A percentile compares a stretch with the other conserved stretches of the same genome.
phyloP scores from a whole-genome alignment of 2,888 invertebrate genomes.

The Hedya salicella region DNA sequence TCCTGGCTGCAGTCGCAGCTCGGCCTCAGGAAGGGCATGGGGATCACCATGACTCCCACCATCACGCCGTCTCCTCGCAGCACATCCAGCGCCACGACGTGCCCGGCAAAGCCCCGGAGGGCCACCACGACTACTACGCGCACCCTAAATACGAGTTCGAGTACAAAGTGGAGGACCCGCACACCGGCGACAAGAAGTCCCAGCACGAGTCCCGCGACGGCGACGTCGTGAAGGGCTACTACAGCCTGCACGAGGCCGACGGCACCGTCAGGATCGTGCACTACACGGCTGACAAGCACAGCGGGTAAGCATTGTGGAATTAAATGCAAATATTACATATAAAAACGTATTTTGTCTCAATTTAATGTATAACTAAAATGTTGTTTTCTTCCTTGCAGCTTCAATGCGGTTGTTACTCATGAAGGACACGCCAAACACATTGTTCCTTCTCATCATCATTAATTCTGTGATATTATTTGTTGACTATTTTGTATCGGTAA shows the following conservation, averaged over 20 bases:
- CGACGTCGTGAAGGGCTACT: slow-evolving; percentile 63
- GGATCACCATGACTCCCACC: slow-evolving; percentile 26
- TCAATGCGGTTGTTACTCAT: slow-evolving; percentile 34
- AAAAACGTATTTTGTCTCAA: too few species aligned
- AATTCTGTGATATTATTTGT: neutral
- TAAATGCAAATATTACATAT: neutral
- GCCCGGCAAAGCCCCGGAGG: slow-evolving; percentile 43
- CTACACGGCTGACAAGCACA: slow-evolving; percentile 50
- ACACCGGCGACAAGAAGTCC: slow-evolving; percentile 69
- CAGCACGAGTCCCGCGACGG: slow-evolving; percentile 68
- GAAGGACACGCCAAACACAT: slow-evolving; percentile 45
- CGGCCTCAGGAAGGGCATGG: slow-evolving; percentile 45
- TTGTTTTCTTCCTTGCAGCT: slow-evolving; percentile 18
- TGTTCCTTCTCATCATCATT: slow-evolving; percentile 44
- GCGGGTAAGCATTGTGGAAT: slow-evolving; percentile 52
- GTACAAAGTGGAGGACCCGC: slow-evolving; percentile 70
- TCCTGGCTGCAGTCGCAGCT: slow-evolving; percentile 46
- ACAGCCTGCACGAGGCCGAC: slow-evolving; percentile 52
- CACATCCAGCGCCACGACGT: slow-evolving; percentile 54
- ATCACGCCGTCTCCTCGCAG: slow-evolving; percentile 15
- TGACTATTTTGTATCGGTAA: slow-evolving; percentile 2
- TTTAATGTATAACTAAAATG: too few species aligned
- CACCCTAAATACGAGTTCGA: slow-evolving; percentile 59
- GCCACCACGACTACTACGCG: slow-evolving; percentile 54
- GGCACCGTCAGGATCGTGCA: slow-evolving; percentile 49